A percentile compares a stretch with the other conserved stretches of the same genome.
Conservation (phyloP, 1,140 invertebrate genomes). For the Diachasma alloeum region DNA sequence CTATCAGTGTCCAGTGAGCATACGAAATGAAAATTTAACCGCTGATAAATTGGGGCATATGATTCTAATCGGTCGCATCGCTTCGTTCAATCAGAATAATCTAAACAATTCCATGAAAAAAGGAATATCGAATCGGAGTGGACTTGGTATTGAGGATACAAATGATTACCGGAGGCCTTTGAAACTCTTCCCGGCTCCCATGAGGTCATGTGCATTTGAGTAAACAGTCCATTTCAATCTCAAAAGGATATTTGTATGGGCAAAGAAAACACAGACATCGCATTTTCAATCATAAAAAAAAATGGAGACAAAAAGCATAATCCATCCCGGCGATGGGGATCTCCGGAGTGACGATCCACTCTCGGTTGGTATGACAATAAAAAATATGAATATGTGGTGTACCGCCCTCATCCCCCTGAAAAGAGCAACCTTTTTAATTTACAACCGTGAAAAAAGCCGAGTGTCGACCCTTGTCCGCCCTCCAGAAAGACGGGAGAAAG, state of each 20-base stretch:
- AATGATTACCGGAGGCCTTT: not conserved
- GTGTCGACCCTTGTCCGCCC: constrained; percentile 3
- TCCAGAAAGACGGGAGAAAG: not conserved
- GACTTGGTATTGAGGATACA: not conserved
- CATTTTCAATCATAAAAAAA: not conserved
- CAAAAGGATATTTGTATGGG: not conserved
- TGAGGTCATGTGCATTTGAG: not conserved
- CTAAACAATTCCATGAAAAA: too few relatives aligned
- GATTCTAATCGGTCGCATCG: too few relatives aligned
- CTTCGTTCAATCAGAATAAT: too few relatives aligned
- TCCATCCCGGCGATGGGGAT: not conserved
- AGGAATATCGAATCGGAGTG: too few relatives aligned
- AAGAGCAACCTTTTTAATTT: constrained; percentile 10
- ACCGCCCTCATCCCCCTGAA: not conserved
- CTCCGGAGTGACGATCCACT: not conserved
- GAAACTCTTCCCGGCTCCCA: not conserved
- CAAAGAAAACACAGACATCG: not conserved
- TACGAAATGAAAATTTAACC: too few relatives aligned
- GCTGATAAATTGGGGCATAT: too few relatives aligned
- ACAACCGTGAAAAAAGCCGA: not conserved
- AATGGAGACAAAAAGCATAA: not conserved
- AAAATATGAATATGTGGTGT: constrained; percentile 1
- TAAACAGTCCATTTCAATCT: not conserved
- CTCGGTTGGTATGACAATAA: not conserved
- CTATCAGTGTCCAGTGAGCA: too few relatives aligned